Evolutionary conservation across 2,797 vertebrate species (phyloP), one percentile per base, ranked within the genome.

Genomic region (Anableps anableps): DNA sequence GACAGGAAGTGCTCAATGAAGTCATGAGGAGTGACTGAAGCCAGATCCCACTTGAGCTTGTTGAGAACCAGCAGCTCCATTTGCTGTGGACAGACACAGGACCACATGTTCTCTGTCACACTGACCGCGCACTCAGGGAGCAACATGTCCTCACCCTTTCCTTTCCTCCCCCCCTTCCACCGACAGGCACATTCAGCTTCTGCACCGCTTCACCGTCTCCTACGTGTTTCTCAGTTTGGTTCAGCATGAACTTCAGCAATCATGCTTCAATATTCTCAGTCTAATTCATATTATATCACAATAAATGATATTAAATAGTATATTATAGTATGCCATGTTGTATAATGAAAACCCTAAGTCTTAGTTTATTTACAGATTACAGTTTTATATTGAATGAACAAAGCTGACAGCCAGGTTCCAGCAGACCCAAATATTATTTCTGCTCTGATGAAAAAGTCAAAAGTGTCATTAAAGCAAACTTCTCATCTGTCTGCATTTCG

Each of bases 41-140:
- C 98, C 95, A 99, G 95, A 90, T 99, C 98, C 98, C 98, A 99
- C 94, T 99, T 99, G 91, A 99, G 96, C 88, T 99, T 99, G 96
- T 97, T 99, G 89, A 99, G 96, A 89, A 98, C 96, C 79, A 99
- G 95, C 91, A 99, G 94, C 94, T 99, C 98, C 98, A 99, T 99
- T 95, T 98, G 97, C 98, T 99, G 95, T 89, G 85, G 80, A 91
- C 23, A 81, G 79, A 92, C 21, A 91, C 16, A 83, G 92, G 90
- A 93, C 29, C 55, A 92, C 36, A 88, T 29, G 31, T 19, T 80
- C 75, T 87, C 72, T 83, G 47, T 83, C 78, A 87, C 10, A 81
- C 36, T 48, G 76, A 77, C 43, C 76, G 66, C 53, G 47, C 34
- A n/a, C 7, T 41, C 34, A 10, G 0, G 5, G 34, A 79, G 17